A percentile compares a stretch with the other conserved stretches of the same genome.
phyloP scores from a whole-genome alignment of 1,140 invertebrate species.

The Bombus sylvicola region DNA sequence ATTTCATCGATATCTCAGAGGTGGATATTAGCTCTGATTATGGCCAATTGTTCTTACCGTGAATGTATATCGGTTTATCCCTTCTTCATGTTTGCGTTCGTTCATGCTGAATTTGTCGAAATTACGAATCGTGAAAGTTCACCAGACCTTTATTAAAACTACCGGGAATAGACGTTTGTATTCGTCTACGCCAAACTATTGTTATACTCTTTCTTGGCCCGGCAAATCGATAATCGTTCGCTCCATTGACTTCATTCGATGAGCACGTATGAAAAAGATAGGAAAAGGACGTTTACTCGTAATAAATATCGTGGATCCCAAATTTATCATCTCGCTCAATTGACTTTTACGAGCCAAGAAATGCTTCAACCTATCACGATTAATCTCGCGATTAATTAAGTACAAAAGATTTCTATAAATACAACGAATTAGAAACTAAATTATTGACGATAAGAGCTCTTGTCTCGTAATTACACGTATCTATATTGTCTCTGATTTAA shows the following conservation, averaged over 20 bases:
- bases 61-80: constrained; percentile 1
- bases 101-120: neutral
- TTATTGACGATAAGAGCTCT: neutral
- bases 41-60: constrained; percentile 13
- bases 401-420: neutral
- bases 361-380: neutral
- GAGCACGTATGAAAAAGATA: constrained; percentile 29
- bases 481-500: neutral
- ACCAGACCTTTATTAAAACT: neutral
- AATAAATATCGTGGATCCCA: constrained; percentile 23
- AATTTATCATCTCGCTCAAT: constrained; percentile 38
- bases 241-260: constrained; percentile 30
- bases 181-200: constrained; percentile 14
- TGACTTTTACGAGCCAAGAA: constrained; percentile 40
- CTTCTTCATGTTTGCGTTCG: neutral
- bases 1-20: constrained; percentile 39
- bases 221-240: constrained; percentile 31
- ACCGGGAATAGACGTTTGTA: neutral
- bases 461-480: neutral
- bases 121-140: neutral
- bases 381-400: constrained; percentile 6
- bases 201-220: neutral
- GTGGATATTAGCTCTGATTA: constrained; percentile 43
- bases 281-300: neutral
- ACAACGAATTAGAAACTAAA: neutral